Evolutionary conservation across 2,113 vertebrate species (phyloP), one percentile per base, ranked within the genome.

Genomic region (Aegotheles bennettii): DNA sequence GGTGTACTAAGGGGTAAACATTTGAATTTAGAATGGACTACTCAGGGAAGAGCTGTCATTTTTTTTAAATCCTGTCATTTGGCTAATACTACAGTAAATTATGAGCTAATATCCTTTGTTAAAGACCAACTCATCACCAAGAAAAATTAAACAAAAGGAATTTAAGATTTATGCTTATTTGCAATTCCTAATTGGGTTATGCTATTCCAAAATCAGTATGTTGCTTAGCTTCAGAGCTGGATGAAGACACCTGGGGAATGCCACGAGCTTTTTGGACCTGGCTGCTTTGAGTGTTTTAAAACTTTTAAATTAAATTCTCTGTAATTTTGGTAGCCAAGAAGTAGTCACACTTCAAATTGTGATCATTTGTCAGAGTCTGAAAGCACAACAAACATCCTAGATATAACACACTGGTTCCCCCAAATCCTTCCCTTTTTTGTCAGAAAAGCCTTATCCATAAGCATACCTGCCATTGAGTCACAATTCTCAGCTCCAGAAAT

Each of bases 121-220:
- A 91, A 87, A 87, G 80, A 82, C 0, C 2, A 89, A 79, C 83
- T 93, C 8, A 85, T 79, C 48, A 68, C 43, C 28, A 79, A 87
- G 24, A 91, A 88, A 93, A 89, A 48, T 10, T 15, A 76, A 84
- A 71, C 53, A 85, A 93, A 94, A 87, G 19, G 7, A 89, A 71
- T 96, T 68, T 71, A 91, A 75, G 38, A 13, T 82, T 47, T 24
- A 87, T 53, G 78, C 74, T 79, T 25, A 84, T 91, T 96, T 94
- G 79, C 61, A 91, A 85, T 60, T 89, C 57, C 53, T 40, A 15
- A 0, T 29, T 85, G 84, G 31, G 40, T 60, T 79, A 21, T 89
- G 57, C 65, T 90, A 6, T 74, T 94, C 81, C 31, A 82, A 91
- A 84, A 54, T 64, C 20, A 71, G 47, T 56, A 38, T 31, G 69